These are phyloP conservation scores for Lasioglossum lativentre DNA, from an alignment of 2,888 invertebrate species.

Conservation along the genomic window DNA sequence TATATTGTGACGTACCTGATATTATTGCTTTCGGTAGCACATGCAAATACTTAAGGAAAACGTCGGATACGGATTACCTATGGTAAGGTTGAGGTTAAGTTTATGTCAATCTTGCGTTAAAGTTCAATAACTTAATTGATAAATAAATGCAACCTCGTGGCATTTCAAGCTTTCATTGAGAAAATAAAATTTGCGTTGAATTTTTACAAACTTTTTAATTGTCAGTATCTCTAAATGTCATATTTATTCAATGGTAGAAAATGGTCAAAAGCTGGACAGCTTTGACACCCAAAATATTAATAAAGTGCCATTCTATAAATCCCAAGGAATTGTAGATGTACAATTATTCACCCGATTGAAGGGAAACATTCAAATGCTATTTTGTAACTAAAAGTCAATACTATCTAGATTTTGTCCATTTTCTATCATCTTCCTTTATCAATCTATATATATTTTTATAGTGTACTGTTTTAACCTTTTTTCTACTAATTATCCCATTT, in stretches of 20 bases:
- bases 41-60: slow-evolving; percentile 83
- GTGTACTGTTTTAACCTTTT: background rate
- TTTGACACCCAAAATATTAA: background rate
- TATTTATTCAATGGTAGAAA: background rate
- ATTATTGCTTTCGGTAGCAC: slow-evolving; percentile 83
- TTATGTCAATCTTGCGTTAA: slow-evolving; percentile 37
- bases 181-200: background rate
- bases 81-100: slow-evolving; percentile 82
- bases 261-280: background rate
- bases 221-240: background rate
- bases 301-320: background rate
- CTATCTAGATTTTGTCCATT: background rate
- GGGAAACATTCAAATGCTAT: background rate
- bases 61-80: slow-evolving; percentile 82
- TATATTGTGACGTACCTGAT: slow-evolving; percentile 84
- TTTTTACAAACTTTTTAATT: background rate
- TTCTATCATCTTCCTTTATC: background rate
- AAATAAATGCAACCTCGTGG: slow-evolving; percentile 16
- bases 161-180: background rate
- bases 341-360: background rate
- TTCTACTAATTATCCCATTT: background rate
- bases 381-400: background rate
- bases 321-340: background rate
- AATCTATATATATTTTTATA: background rate
- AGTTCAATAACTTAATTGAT: slow-evolving; percentile 35